phyloP scores from a whole-genome alignment of 2,888 invertebrate genomes.

The Lepidochitona cinerea region DNA sequence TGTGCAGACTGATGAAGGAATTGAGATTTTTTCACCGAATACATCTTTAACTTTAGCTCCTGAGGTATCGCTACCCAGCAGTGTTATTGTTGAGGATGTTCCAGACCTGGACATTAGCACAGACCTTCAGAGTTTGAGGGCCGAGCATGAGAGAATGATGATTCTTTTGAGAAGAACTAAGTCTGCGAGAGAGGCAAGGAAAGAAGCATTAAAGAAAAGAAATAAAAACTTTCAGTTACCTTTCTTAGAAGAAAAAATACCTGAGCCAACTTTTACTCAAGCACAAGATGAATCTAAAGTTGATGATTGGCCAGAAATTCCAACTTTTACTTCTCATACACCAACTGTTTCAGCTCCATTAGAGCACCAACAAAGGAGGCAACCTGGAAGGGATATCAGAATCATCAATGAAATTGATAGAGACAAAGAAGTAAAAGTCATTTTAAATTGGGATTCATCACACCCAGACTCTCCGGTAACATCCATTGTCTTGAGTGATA shows the following conservation, averaged over 20 bases:
- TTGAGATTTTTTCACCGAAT: neutral
- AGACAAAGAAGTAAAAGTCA: neutral
- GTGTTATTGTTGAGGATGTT: neutral
- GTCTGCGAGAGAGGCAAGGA: neutral
- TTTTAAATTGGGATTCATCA: neutral
- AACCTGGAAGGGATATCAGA: neutral
- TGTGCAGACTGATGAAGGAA: slow-evolving; percentile 25
- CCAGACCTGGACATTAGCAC: slow-evolving; percentile 19
- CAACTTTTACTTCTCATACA: neutral
- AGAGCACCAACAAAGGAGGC: neutral
- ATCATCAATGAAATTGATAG: neutral
- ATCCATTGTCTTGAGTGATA: neutral
- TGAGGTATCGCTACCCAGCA: neutral
- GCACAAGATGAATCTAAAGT: neutral
- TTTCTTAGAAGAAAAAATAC: neutral
- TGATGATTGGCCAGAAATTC: neutral
- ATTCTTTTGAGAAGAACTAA: slow-evolving; percentile 38
- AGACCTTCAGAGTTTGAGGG: slow-evolving; percentile 52
- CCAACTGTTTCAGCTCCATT: neutral
- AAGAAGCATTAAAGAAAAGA: neutral
- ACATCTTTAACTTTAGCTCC: neutral
- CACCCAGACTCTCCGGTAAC: neutral
- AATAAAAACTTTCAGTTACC: neutral
- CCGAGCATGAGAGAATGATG: slow-evolving; percentile 57
- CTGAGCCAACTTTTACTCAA: neutral